Evolutionary conservation across 2,797 vertebrate genomes (phyloP), one percentile per base, ranked within the genome.

Genomic region (Mareca strepera): DNA sequence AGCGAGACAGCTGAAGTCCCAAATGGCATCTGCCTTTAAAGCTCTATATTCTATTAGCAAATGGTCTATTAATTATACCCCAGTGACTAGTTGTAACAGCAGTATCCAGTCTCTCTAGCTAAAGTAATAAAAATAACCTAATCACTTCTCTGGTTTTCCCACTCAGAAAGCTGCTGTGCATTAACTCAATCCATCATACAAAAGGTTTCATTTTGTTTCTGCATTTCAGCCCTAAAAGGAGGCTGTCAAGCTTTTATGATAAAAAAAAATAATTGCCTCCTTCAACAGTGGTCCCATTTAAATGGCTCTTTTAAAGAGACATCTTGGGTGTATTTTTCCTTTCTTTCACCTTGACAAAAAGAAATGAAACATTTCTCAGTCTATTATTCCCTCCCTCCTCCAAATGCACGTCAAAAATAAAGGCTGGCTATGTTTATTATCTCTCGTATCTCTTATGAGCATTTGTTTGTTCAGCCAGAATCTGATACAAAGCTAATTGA

Each of bases 91-190:
- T 90, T 82, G 76, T 26, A 82, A 88, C 58, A 85, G 91, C 64
- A 78, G 75, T 90, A 78, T 55, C 70, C 72, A 48, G 75, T 73
- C 62, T 94, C 83, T 82, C 46, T 43, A 95, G 85, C 67, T 85
- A 75, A 87, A 92, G 91, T 79, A 96, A 90, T 94, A 96, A 93
- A 95, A 94, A 92, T 82, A 86, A 88, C 88, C 48, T 82, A 93
- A 82, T 88, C 55, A 58, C 25, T 82, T 60, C 63, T 84, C 68
- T 88, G 77, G 9, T 95, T 95, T 94, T 89, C 41, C 46, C 17
- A 76, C 93, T 94, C 93, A 84, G 83, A 96, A 96, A 93, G 78
- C 85, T 58, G 41, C 15, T 23, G 76, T 91, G 17, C 81, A 92
- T 95, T 96, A 95, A 88, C 72, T 82, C 62, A 82, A 94, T 94